A percentile compares a stretch with the other conserved stretches of the same genome.
These are phyloP conservation scores for Cygnus buccinator DNA, from an alignment of 2,113 vertebrate species.

Conservation along the genomic window DNA sequence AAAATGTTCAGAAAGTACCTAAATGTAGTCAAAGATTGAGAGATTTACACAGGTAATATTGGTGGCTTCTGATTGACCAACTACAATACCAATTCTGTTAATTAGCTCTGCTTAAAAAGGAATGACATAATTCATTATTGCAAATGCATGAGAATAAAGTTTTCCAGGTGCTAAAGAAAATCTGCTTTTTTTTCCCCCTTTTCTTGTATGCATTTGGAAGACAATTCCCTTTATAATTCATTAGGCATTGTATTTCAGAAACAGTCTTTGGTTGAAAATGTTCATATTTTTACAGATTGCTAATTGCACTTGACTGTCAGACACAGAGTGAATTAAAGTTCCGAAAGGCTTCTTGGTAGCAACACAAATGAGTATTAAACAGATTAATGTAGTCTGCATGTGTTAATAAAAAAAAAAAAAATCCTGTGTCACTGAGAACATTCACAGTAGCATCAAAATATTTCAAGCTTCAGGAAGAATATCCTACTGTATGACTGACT, in stretches of 20 bases:
- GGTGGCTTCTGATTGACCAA: background rate
- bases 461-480: background rate
- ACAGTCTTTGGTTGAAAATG: background rate
- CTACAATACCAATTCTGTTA: background rate
- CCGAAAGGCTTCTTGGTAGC: slow-evolving; percentile 18
- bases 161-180: slow-evolving; percentile 18
- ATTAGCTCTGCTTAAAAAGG: slow-evolving; percentile 19
- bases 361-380: slow-evolving; percentile 26
- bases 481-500: background rate
- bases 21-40: background rate
- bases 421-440: background rate
- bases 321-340: slow-evolving; percentile 13
- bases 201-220: background rate
- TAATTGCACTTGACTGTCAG: slow-evolving; percentile 56
- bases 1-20: background rate
- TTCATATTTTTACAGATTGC: slow-evolving; percentile 25
- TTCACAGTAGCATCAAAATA: slow-evolving; percentile 25
- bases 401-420: too few relatives aligned
- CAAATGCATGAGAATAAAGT: background rate
- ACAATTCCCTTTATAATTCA: slow-evolving; percentile 18
- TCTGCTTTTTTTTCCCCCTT: background rate
- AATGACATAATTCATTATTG: slow-evolving; percentile 6
- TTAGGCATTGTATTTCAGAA: slow-evolving; percentile 21
- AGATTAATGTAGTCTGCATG: background rate
- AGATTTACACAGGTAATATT: background rate